phyloP scores from a whole-genome alignment of 2,888 invertebrate genomes.

The Mimas tiliae region DNA sequence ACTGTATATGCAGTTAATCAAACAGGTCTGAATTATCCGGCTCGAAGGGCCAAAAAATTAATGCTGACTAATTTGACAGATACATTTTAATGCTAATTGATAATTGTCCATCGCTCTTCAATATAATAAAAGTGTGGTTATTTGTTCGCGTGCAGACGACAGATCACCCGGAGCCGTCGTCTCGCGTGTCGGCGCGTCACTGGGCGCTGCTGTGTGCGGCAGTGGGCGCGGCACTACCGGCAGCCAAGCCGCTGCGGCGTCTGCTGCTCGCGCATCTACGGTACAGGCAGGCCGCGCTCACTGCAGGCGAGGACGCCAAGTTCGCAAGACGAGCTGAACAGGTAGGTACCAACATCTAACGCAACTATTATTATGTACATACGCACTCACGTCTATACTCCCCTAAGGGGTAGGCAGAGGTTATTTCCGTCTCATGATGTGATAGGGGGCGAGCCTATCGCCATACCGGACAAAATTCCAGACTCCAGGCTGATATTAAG shows the following conservation, averaged over 20 bases:
- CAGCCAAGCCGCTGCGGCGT: constrained; percentile 92
- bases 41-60: neutral
- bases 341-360: constrained; percentile 49
- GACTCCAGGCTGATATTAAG: no score
- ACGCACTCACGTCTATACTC: no score
- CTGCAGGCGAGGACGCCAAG: constrained; percentile 95
- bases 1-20: constrained; percentile 95
- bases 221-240: constrained; percentile 90
- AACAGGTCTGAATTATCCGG: constrained; percentile 80
- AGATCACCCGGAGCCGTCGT: constrained; percentile 95
- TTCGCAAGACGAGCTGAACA: constrained; percentile 97
- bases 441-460: no score
- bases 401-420: no score
- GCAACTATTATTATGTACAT: no score
- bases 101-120: neutral
- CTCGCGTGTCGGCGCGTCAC: constrained; percentile 93
- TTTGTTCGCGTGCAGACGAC: constrained; percentile 87
- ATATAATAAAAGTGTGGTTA: neutral
- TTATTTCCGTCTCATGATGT: no score
- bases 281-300: constrained; percentile 94
- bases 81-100: neutral
- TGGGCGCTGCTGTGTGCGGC: constrained; percentile 92
- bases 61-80: no score
- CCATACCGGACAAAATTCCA: no score
- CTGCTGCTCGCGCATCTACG: constrained; percentile 95